Base-by-base conservation (phyloP, 2,888 invertebrate genomes). In the Apoderus coryli region DNA sequence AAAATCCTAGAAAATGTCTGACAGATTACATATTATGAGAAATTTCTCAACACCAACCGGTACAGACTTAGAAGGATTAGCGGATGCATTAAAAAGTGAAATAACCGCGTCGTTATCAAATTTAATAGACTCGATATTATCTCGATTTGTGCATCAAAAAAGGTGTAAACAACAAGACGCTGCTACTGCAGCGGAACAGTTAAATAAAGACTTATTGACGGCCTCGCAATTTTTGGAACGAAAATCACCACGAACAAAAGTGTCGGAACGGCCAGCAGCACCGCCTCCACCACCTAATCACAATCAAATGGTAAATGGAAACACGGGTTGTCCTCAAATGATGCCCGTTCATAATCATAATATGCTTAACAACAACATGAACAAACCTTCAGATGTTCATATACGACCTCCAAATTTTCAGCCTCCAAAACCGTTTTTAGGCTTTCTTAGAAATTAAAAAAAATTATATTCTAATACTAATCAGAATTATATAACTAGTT, bases 61-160 rank as follows among this genome's bases (percentile, higher is more conserved):
- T 9, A 71, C 79, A 3, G 90, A 90, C 50, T 64, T 90, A 4
- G 85, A 89, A 53, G 80, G 81, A 31, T 65, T 95, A 29, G 86
- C 89, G n/a, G 86, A 89, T 50, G 76, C 81, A 32, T 67, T 95
- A 4, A 93, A 93, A 61, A 76, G 74, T 29, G 92, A 93, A 63
- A 80, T 93, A 42, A 77, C 81, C 13, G 72, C 81, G 19, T 84
- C 84, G 2, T 60, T 93, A 25, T 75, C 80, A 10, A 80, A 75
- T 43, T 65, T 89, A 25, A 81, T 93, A 43, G 92, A 93, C 57
- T 81, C 82, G 11, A 81, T 90, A 36, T 72, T 92, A 37, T 75
- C 81, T 14, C 70, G 84, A 44, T 88, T 82, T 51, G 74, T 82
- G 37, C 82, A 85, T 44, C 84, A 85, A 56, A 69, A 79, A 38